Evolutionary conservation across 2,113 vertebrate genomes (phyloP), one percentile per base, ranked within the genome.

Genomic region (Embiotoca jacksoni): DNA sequence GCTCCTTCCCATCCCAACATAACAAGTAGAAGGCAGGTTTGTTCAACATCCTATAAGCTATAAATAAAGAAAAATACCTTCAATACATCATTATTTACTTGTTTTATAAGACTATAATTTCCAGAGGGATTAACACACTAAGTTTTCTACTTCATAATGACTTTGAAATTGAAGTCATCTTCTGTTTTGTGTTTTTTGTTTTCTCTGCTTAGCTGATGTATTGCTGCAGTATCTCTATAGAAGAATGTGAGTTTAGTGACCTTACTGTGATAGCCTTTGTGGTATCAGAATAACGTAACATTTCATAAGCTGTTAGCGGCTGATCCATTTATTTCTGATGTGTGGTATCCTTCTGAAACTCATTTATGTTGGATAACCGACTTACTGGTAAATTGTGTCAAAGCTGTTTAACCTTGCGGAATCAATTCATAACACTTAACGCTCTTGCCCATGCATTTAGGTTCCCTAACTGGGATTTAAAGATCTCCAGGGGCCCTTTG

Each of bases 381-480:
- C n/a, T 41, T 13, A 2, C 44, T 61, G 35, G 46, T 16, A 37
- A 67, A 70, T 46, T 41, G 13, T 74, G 31, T 54, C 52, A 41
- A 57, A 70, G 56, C 68, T 57, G 36, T 61, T 83, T 63, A 75
- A 82, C 78, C 64, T 65, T 72, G 31, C 54, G 16, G 23, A 73
- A 75, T 81, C 55, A 35, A 75, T 78, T 72, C 33, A 61, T n/a
- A 66, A 54, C 37, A 74, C 50, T 63, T 68, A 31, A 62, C 16
- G 14, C 16, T 81, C 55, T 44, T 36, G 63, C 33, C 0, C 58
- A 7, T 35, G 37, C 14, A 32, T 52, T 0, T 37, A 44, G 37
- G 49, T 53, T 54, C 68, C 52, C 5, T 3, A 62, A 59, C 60
- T 59, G 64, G 44, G 46, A 58, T 77, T 66, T 55, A 80, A 59